Percentiles rank a stretch among this genome's conserved stretches.
These are phyloP conservation scores for Spea hammondii DNA, from an alignment of 2,797 vertebrate genomes.

Conservation along the genomic window DNA sequence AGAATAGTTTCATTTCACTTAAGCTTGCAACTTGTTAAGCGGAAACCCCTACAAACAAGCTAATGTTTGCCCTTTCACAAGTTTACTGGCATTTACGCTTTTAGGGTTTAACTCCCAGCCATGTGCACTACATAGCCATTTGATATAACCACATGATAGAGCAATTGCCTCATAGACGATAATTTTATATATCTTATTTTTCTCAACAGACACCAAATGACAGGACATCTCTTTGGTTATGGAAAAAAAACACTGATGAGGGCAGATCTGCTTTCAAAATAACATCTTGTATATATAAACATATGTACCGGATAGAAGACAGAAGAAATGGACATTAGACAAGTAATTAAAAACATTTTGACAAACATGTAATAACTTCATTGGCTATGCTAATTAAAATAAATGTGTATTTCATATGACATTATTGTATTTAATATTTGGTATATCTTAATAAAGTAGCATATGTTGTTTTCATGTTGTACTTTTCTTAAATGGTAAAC, in stretches of 20 bases:
- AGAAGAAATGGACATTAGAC: neutral
- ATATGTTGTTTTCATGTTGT: neutral
- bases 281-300: neutral
- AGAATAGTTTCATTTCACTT: too few species aligned
- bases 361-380: neutral
- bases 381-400: neutral
- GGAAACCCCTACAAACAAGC: too few species aligned
- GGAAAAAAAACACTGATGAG: neutral
- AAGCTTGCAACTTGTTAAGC: too few species aligned
- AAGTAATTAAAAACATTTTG: neutral
- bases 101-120: too few species aligned
- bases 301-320: neutral
- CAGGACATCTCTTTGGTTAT: neutral
- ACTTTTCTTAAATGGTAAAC: too few species aligned
- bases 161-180: neutral
- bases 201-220: neutral
- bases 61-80: too few species aligned
- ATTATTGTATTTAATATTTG: neutral
- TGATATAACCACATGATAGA: neutral
- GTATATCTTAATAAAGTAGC: neutral
- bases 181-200: neutral
- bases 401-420: neutral
- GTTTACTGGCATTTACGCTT: too few species aligned
- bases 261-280: neutral
- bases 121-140: too few species aligned